Evolutionary conservation across 2,888 invertebrate genomes (phyloP).

Genomic region (Lymantria monacha): DNA sequence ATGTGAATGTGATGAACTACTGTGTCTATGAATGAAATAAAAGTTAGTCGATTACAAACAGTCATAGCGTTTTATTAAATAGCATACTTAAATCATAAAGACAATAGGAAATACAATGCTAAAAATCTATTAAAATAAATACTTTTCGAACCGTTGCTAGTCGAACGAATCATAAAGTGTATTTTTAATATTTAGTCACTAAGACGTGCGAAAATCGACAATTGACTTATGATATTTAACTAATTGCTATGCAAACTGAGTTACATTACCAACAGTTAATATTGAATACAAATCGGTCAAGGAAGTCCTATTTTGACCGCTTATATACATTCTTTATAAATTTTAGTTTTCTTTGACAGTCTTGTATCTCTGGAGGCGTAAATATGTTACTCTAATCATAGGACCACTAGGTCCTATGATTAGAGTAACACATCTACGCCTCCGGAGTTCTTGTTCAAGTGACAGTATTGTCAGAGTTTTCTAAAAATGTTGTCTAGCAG

Average conservation of each 20-base stretch:
- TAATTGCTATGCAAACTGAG: conserved; percentile 5
- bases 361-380: background rate
- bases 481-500: no score
- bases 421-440: no score
- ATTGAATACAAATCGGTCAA: background rate
- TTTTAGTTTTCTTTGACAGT: no score
- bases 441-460: background rate
- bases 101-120: no score
- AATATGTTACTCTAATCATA: background rate
- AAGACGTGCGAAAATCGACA: background rate
- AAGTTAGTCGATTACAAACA: no score
- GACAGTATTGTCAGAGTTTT: no score
- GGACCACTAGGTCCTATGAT: no score
- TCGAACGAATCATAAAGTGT: background rate
- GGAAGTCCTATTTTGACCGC: background rate
- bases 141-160: background rate
- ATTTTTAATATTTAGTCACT: background rate
- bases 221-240: background rate
- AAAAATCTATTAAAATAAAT: no score
- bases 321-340: background rate
- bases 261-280: background rate
- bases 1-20: no score
- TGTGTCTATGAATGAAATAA: no score
- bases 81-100: no score
- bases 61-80: no score